These are phyloP conservation scores for Falco concolor DNA, from an alignment of 2,797 vertebrate genomes.

Conservation along the genomic window DNA sequence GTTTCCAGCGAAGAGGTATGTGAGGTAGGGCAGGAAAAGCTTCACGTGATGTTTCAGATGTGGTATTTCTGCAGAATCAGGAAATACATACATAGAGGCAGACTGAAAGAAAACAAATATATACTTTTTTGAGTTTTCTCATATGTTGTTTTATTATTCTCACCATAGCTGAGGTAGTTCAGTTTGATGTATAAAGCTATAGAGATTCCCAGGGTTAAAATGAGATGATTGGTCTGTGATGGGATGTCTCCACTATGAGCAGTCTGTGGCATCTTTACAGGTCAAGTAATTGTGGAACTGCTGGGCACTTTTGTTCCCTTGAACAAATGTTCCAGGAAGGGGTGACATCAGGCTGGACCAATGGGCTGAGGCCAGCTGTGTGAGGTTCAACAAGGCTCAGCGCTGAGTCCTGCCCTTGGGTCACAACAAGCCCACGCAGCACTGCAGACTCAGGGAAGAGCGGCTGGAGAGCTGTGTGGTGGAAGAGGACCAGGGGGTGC, in stretches of 20 bases:
- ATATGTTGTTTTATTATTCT: not conserved
- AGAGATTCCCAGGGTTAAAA: not conserved
- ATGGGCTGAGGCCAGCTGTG: not conserved
- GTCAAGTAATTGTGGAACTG: not conserved
- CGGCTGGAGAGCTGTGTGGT: rapidly evolving
- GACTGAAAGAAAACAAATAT: not conserved
- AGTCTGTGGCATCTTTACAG: not conserved
- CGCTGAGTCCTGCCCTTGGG: not conserved
- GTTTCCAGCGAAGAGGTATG: not conserved
- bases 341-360: not conserved
- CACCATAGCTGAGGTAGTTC: not conserved
- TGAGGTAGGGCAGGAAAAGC: not conserved
- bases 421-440: not conserved
- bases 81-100: not conserved
- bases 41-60: not conserved
- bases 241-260: not conserved
- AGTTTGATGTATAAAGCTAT: not conserved
- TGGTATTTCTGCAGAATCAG: not conserved
- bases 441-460: too few relatives aligned
- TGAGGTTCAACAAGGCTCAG: not conserved
- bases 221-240: not conserved
- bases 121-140: not conserved
- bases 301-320: not conserved
- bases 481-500: not conserved
- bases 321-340: not conserved